A percentile compares a stretch with the other conserved stretches of the same genome.
These are phyloP conservation scores for Xestoiulus laeticollis DNA, from an alignment of 2,888 invertebrate genomes.

Conservation along the genomic window DNA sequence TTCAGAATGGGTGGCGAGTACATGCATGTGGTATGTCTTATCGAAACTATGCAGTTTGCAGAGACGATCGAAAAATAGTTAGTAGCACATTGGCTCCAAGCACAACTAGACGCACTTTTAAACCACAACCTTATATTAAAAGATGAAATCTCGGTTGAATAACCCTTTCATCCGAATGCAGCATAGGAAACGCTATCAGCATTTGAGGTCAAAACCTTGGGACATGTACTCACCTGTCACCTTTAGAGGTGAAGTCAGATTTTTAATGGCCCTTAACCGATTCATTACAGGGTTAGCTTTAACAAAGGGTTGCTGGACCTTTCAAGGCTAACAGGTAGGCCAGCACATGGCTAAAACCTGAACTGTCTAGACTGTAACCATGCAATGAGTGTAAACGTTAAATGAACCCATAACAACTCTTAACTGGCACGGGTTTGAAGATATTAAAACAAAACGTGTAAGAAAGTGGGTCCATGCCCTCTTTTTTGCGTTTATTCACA, in stretches of 20 bases:
- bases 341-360: neutral
- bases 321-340: conserved; percentile 43
- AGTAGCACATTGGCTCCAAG: neutral
- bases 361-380: conserved; percentile 6
- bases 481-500: conserved; percentile 36
- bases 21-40: no score
- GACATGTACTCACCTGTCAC: conserved; percentile 6
- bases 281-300: conserved; percentile 19
- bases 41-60: no score
- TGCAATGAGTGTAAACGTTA: neutral
- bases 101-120: neutral
- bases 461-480: conserved; percentile 9
- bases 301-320: conserved; percentile 36
- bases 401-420: neutral
- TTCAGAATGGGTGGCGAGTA: no score
- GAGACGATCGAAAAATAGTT: no score
- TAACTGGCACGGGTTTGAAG: neutral
- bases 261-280: conserved; percentile 27
- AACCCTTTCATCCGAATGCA: neutral
- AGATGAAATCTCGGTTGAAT: neutral
- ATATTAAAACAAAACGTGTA: neutral
- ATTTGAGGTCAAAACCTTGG: conserved; percentile 14
- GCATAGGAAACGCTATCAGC: conserved; percentile 5
- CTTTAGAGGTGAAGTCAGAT: neutral
- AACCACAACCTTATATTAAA: no score